Evolutionary conservation across 2,888 invertebrate genomes (phyloP).

Genomic region (Volucella bombylans): DNA sequence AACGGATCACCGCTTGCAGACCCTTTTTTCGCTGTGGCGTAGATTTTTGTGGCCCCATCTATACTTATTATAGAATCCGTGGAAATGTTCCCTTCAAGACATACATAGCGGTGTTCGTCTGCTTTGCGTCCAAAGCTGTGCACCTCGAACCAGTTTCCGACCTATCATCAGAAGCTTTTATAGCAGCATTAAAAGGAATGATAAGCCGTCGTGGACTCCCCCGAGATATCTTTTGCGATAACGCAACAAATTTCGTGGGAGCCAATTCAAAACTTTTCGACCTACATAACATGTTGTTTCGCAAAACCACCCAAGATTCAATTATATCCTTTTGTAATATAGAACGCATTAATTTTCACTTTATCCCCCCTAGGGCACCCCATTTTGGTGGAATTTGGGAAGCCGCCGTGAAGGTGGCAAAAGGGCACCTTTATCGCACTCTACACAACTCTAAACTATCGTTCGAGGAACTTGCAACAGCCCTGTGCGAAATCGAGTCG

Average conservation of each 20-base stretch:
- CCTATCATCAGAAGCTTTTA: conserved; percentile 32
- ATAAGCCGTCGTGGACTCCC: too few relatives aligned
- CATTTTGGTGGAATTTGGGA: conserved; percentile 13
- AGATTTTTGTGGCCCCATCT: conserved; percentile 5
- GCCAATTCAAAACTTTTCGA: neutral
- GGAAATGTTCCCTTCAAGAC: neutral
- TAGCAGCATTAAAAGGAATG: neutral
- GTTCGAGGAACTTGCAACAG: too few relatives aligned
- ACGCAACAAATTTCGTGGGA: too few relatives aligned
- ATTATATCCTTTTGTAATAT: neutral
- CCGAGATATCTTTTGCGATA: too few relatives aligned
- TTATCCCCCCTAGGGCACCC: conserved; percentile 11
- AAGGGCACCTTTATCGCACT: neutral
- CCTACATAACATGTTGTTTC: neutral
- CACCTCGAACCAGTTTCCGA: conserved; percentile 32
- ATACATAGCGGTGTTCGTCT: conserved; percentile 19
- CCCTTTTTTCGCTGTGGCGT: conserved; percentile 42
- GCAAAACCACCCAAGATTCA: neutral
- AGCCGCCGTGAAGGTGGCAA: neutral
- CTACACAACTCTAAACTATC: too few relatives aligned
- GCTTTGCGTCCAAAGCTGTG: conserved; percentile 26
- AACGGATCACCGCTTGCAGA: too few relatives aligned
- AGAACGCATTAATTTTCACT: neutral
- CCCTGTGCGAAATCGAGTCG: too few relatives aligned
- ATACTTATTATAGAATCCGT: conserved; percentile 44